Base-by-base conservation (phyloP, 2,113 vertebrate genomes). In the Arvicanthis niloticus region DNA sequence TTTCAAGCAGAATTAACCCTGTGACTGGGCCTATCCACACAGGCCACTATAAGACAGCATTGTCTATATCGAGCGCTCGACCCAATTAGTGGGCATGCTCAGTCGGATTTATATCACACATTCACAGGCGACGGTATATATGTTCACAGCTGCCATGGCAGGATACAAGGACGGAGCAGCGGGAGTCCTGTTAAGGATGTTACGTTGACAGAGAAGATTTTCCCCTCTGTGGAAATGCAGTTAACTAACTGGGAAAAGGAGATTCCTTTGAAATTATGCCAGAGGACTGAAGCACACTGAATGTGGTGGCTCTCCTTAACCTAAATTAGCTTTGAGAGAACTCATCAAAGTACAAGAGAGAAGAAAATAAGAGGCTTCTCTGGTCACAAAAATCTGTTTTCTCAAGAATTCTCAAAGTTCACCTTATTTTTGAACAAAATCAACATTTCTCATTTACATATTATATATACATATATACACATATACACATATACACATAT, bases 1-100 rank as follows among this genome's bases (percentile, higher is more conserved):
- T 99, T 98, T 99, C 99, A 99, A 98, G 99, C 99, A 99, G 98
- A 99, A 99, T 99, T 99, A 99, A 99, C 98, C 98, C 98, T 98
- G 70, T 97, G 98, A 98, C 98, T 98, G 97, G 98, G 98, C 98
- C 98, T 98, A 98, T 98, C 98, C 97, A 97, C 97, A 98, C 98
- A 98, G 97, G 97, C 98, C 96, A 96, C 98, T 98, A 94, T 97
- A 98, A 98, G 98, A 98, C 98, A 98, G 98, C 98, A 98, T 99
- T 99, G 98, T 99, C 98, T 98, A 85, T 98, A 98, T 94, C 98
- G 88, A 98, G 97, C 97, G 98, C 98, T 97, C 98, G 98, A 99
- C 98, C 98, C 98, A 99, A 99, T 99, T 99, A 99, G 98, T 89
- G 26, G 88, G 95, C 98, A 98, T 98, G 98, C 97, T 98, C 98